Evolutionary conservation across 23 tunicate species (phyloP).

Genomic region (Trididemnum clinides): DNA sequence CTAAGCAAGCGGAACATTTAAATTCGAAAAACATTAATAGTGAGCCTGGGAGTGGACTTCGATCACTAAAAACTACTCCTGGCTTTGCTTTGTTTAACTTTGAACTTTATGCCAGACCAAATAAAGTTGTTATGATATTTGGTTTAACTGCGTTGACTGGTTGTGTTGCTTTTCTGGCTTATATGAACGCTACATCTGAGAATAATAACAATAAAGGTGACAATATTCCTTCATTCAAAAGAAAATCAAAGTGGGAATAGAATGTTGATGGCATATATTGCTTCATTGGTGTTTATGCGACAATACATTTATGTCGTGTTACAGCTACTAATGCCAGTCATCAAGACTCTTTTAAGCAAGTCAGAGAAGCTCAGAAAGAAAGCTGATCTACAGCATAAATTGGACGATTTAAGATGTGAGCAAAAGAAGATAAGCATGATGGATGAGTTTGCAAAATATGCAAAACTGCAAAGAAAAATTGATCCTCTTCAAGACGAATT

Average conservation of each 20-base stretch:
- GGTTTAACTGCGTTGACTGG: conserved; percentile 77
- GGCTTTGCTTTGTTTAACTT: conserved; percentile 78
- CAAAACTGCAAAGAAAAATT: conserved; percentile 66
- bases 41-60: conserved; percentile 42
- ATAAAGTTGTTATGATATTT: conserved; percentile 91
- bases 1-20: no score
- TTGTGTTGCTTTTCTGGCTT: conserved; percentile 88
- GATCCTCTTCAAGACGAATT: conserved; percentile 38
- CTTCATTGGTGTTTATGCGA: conserved; percentile 23
- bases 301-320: conserved; percentile 8
- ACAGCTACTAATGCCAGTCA: not conserved
- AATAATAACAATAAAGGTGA: conserved; percentile 52
- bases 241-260: conserved; percentile 84
- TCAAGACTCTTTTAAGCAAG: not conserved
- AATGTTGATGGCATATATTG: conserved; percentile 54
- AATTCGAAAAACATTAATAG: no score
- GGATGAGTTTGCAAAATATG: conserved; percentile 82
- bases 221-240: conserved; percentile 22
- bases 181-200: conserved; percentile 69
- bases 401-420: conserved; percentile 24
- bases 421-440: conserved; percentile 47
- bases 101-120: conserved; percentile 86
- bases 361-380: not conserved
- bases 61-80: conserved; percentile 48
- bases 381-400: not conserved